Percentiles rank a stretch among this genome's conserved stretches.
These are phyloP conservation scores for Anoplius nigerrimus DNA, from an alignment of 2,888 invertebrate genomes.

Conservation along the genomic window DNA sequence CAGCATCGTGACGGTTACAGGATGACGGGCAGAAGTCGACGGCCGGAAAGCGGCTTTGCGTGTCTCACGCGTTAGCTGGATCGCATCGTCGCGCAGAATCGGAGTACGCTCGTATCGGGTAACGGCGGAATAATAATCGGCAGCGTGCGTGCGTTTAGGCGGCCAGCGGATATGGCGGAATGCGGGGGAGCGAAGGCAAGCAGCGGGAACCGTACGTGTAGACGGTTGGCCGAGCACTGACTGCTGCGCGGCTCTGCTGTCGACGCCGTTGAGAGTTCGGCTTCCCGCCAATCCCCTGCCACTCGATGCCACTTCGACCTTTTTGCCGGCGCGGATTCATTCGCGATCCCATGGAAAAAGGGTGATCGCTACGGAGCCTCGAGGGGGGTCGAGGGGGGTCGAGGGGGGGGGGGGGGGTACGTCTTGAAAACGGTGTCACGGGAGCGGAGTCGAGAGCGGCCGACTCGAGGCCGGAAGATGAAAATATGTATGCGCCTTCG, in stretches of 20 bases:
- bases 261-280: slow-evolving; percentile 51
- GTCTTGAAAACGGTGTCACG: neutral
- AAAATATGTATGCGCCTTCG: too few species aligned
- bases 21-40: slow-evolving; percentile 5
- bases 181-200: slow-evolving; percentile 11
- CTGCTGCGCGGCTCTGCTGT: slow-evolving; percentile 55
- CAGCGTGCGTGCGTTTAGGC: neutral
- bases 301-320: slow-evolving; percentile 48
- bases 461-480: too few species aligned
- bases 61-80: too few species aligned
- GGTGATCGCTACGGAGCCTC: neutral
- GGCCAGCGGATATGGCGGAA: too few species aligned
- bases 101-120: too few species aligned
- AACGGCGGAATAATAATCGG: too few species aligned
- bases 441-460: too few species aligned
- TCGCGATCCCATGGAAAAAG: slow-evolving; percentile 1
- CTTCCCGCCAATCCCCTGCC: slow-evolving; percentile 61
- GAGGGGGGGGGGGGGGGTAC: neutral
- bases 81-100: too few species aligned
- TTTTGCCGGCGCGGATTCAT: slow-evolving; percentile 26
- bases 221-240: slow-evolving; percentile 65
- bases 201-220: slow-evolving; percentile 54
- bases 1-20: slow-evolving; percentile 45
- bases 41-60: too few species aligned
- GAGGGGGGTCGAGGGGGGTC: neutral